Base-by-base conservation (phyloP, 2,888 invertebrate species). In the Melanotus villosus region DNA sequence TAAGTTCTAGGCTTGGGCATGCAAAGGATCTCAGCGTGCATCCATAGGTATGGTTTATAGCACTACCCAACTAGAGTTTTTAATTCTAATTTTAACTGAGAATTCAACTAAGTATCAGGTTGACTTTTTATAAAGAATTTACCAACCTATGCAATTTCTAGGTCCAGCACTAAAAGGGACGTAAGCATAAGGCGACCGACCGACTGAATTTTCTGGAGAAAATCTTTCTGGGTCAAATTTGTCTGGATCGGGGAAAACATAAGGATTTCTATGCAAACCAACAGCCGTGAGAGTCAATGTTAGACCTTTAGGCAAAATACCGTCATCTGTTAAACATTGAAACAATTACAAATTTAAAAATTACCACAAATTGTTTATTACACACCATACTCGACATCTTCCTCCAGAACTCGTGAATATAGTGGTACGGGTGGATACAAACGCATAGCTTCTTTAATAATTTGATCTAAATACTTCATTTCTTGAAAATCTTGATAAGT, bases 221-320 rank as follows among this genome's bases (percentile, higher is more conserved):
- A 89, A 90, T 23, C 90, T 85, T 62, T 89, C 89, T 0, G 90
- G 90, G 84, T 78, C 75, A 58, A 81, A 88, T 47, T 82, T 84
- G 56, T 88, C 80, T 0, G 90, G 89, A 68, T 90, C 84, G 0
- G 89, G 86, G 76, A 84, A 90, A 18, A 86, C 76, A 4, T 86
- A 83, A 0, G 86, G 83, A 71, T 87, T 81, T 19, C 88, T 80
- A 75, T 90, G 90, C 69, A 86, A 79, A 23, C 84, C 82, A 63
- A 80, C 84, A 16, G 86, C 81, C 41, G 85, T 82, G 1, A 89
- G 72, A 1, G 84, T 79, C 0, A 87, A 68, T 0, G 84, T 80
- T 1, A 85, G 81, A 2, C 85, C 84, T 68, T 84, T 84, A 0
- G 85, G 81, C 45, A 74, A 68, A 4, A 67, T 76, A 54, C 70